A percentile compares a stretch with the other conserved stretches of the same genome.
These are phyloP conservation scores for Pica pica DNA, from an alignment of 2,113 vertebrate species.

Conservation along the genomic window DNA sequence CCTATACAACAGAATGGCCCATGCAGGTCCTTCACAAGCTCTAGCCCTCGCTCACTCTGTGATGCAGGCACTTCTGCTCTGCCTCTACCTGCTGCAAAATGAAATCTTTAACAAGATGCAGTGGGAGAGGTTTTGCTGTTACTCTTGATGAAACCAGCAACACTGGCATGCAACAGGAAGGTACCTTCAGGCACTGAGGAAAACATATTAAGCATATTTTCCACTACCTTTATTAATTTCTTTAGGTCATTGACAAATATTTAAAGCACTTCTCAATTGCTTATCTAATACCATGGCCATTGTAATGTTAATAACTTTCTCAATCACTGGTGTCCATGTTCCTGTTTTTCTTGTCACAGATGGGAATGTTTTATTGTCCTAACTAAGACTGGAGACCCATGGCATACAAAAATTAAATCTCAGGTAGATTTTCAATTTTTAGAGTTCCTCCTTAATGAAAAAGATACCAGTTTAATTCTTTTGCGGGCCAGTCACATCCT, in stretches of 20 bases:
- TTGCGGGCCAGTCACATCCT: neutral
- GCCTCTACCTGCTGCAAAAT: neutral
- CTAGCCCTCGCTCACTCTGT: rapidly evolving
- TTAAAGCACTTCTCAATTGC: neutral
- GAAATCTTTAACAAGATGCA: neutral
- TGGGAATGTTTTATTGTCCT: neutral
- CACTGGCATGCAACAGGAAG: neutral
- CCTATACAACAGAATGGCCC: neutral
- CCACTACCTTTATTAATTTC: neutral
- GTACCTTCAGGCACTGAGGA: neutral
- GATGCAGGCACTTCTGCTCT: neutral
- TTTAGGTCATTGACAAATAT: neutral
- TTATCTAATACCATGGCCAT: neutral
- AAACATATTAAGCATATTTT: neutral
- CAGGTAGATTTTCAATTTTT: neutral
- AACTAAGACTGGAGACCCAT: neutral
- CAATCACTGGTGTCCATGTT: neutral
- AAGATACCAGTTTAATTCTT: neutral
- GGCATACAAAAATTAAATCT: neutral
- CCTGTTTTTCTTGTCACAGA: neutral
- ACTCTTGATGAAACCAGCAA: neutral
- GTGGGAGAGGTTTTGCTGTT: neutral
- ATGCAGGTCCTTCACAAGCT: neutral
- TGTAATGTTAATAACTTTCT: neutral
- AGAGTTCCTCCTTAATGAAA: neutral